Evolutionary conservation across 2,113 vertebrate genomes (phyloP), one percentile per base, ranked within the genome.

Genomic region (Psittacara wagleri): DNA sequence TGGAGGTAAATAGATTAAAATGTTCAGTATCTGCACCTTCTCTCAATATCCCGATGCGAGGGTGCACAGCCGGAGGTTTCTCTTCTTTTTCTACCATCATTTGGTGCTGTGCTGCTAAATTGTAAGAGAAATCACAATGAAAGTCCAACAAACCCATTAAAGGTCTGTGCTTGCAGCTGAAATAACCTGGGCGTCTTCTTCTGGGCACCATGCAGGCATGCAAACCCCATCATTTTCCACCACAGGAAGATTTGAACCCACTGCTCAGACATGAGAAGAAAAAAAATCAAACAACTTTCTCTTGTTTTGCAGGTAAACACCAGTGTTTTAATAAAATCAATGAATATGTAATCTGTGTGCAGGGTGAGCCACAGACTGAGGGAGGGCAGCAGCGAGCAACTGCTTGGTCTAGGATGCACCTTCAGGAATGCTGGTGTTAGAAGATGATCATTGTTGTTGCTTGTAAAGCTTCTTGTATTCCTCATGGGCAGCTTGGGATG

Each of bases 361-460:
- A 52, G 46, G 48, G 27, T 57, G 54, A 48, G 54, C 19, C 0
- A 0, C 43, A 10, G 61, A 35, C 37, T 44, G 74, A 46, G 29
- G 52, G 52, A 59, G 16, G 14, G 39, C 10, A 5, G 44, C 87
- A 87, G n/a, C 0, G 0, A 80, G 48, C 11, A 43, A 23, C 23
- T 49, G 35, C 62, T 76, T 39, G 43, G 67, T 59, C 33, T 55
- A 2, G 35, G 48, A 25, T 51, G 57, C 8, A 11, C n/a, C 16
- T 46, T 33, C 9, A 0, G 2, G 27, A 54, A 57, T 46, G 29
- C 20, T 46, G 63, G 33, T 9, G 2, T 83, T 80, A 61, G 35
- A n/a, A 49, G 52, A 49, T 52, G 29, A 52, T 46, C 52, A 54
- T 43, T n/a, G 25, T 14, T 0, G 0, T 5, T 0, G 1, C 55